Evolutionary conservation across 2,888 invertebrate species (phyloP).

Genomic region (Rapana venosa): DNA sequence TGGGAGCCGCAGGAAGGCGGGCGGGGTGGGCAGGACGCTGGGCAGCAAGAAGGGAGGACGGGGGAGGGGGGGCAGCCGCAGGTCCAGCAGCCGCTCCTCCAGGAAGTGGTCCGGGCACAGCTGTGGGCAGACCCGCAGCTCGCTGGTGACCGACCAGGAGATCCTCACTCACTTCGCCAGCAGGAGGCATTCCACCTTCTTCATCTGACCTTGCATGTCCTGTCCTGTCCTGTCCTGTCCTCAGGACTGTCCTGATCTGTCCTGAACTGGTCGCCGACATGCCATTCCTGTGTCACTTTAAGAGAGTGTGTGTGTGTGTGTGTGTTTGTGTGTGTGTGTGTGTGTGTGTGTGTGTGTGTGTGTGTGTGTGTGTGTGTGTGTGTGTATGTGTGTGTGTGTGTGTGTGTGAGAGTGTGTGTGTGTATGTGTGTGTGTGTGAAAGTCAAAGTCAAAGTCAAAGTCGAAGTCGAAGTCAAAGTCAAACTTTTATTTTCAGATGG

Average conservation of each 20-base stretch:
- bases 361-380: no score
- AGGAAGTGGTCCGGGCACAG: conserved; percentile 41
- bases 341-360: background rate
- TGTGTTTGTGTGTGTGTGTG: no score
- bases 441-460: no score
- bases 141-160: conserved; percentile 68
- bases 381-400: no score
- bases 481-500: no score
- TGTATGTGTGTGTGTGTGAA: background rate
- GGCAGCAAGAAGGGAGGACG: conserved; percentile 53
- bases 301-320: no score
- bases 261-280: no score
- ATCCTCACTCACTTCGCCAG: conserved; percentile 64
- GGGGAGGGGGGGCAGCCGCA: conserved; percentile 53
- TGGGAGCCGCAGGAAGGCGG: conserved; percentile 2
- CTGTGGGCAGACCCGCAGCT: conserved; percentile 45
- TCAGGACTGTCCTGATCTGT: no score
- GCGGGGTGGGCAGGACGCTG: conserved; percentile 43
- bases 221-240: background rate
- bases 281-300: no score
- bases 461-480: no score
- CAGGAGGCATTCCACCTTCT: conserved; percentile 70
- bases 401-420: no score
- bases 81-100: conserved; percentile 48
- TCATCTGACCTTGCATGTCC: conserved; percentile 47